Evolutionary conservation across 2,888 invertebrate species (phyloP), one percentile per base, ranked within the genome.

Genomic region (Mactromeris polynyma): DNA sequence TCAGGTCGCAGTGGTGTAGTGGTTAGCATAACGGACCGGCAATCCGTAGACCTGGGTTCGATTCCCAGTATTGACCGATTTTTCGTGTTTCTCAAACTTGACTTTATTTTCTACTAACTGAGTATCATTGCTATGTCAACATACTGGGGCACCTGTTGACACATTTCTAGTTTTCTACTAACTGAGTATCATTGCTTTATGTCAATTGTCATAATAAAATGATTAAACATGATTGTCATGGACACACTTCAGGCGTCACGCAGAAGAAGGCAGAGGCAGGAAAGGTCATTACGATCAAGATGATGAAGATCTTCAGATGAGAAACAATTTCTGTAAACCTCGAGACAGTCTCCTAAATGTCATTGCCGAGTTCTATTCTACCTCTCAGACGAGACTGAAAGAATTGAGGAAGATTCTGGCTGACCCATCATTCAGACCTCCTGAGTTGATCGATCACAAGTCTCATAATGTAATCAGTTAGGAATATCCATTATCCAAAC

Each of bases 361-460:
- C 83, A 98, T 99, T 0, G 99, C 99, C 0, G 99, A 99, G 95
- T 99, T 99, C 96, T 98, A 99, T 78, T 98, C 98, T 31, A 98
- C 98, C 91, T 98, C 99, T 38, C 98, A 98, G 0, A 97, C 97
- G 0, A 97, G 99, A 0, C 97, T 99, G 14, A 97, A 98, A 7
- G 99, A 99, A 95, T 97, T 99, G 64, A 98, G 98, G 87, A 98
- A 98, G 96, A 98, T 98, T 96, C 90, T 97, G 51, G 97, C 98
- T 58, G 98, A 98, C 46, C 98, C 98, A 92, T 99, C 99, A 93
- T 98, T 98, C 69, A 99, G 99, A 96, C 97, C 98, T 0, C 98
- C 99, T 0, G 99, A 99, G 95, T 97, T 99, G 21, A 97, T 99
- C 33, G 99, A 99, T 96, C 98, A 98, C 83, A 98, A 99, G 96